A percentile compares a stretch with the other conserved stretches of the same genome.
phyloP scores from a whole-genome alignment of 2,888 invertebrate genomes.

The Caenorhabditis sp. region DNA sequence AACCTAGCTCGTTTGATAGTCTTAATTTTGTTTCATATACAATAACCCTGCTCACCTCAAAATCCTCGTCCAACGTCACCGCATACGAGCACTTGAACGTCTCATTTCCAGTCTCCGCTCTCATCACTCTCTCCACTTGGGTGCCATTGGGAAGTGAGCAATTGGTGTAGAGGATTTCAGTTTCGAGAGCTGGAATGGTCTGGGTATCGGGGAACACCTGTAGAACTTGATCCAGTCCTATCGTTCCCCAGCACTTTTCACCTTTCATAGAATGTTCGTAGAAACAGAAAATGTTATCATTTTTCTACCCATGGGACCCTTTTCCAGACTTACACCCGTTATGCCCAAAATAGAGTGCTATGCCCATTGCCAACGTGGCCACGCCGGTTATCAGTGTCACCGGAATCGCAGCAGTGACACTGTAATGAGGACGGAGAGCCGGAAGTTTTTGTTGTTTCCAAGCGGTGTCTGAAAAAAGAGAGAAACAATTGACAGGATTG shows the following conservation, averaged over 20 bases:
- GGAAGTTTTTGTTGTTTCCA: conserved; percentile 76
- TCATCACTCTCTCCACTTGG: conserved; percentile 9
- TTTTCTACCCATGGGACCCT: too few species aligned
- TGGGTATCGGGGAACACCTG: not conserved
- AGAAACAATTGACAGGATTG: too few species aligned
- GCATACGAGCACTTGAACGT: conserved; percentile 63
- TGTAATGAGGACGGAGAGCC: conserved; percentile 72
- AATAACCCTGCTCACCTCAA: conserved; percentile 56
- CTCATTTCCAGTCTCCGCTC: conserved; percentile 25
- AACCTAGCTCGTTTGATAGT: too few species aligned
- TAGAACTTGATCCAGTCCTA: not conserved
- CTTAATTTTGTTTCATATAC: too few species aligned
- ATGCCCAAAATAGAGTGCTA: conserved; percentile 66
- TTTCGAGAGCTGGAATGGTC: conserved; percentile 71
- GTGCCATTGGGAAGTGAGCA: conserved; percentile 64
- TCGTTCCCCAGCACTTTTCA: too few species aligned
- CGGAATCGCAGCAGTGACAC: conserved; percentile 66
- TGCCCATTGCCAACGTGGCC: conserved; percentile 63
- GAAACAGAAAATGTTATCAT: too few species aligned
- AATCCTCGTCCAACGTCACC: conserved; percentile 65
- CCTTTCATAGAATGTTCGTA: too few species aligned
- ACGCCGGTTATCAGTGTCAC: conserved; percentile 60
- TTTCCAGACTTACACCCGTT: conserved; percentile 63
- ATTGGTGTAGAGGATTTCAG: conserved; percentile 72
- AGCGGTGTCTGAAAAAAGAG: conserved; percentile 59